These are phyloP conservation scores for Bacillus rossius DNA, from an alignment of 1,140 invertebrate species.

Conservation along the genomic window DNA sequence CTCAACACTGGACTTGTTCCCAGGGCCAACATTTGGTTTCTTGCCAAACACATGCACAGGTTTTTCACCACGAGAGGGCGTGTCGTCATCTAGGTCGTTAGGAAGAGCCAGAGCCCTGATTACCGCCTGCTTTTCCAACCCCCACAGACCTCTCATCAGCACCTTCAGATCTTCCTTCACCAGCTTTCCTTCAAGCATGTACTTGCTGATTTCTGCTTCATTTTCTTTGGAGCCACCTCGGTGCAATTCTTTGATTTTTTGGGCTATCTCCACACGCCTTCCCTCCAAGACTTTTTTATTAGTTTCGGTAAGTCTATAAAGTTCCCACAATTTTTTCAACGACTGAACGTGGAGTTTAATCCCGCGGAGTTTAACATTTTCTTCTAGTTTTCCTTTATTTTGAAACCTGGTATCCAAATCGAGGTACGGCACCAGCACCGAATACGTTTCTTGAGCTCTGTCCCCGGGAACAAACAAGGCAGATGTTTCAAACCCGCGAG, in stretches of 20 bases:
- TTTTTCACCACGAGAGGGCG: constrained; percentile 43
- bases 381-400: constrained; percentile 42
- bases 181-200: constrained; percentile 47
- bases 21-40: constrained; percentile 27
- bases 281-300: constrained; percentile 41
- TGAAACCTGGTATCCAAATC: constrained; percentile 49
- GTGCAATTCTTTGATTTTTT: constrained; percentile 29
- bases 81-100: constrained; percentile 55
- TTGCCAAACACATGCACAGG: constrained; percentile 43
- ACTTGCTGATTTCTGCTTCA: constrained; percentile 38
- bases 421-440: constrained; percentile 52
- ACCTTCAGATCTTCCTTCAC: constrained; percentile 54
- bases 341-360: constrained; percentile 42
- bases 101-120: constrained; percentile 54
- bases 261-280: constrained; percentile 34
- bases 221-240: constrained; percentile 35
- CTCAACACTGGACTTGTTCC: constrained; percentile 47
- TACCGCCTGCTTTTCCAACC: constrained; percentile 54
- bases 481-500: constrained; percentile 40
- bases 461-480: constrained; percentile 56
- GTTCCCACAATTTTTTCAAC: constrained; percentile 46
- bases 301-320: constrained; percentile 42
- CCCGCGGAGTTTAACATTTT: constrained; percentile 44
- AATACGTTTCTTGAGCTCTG: constrained; percentile 52
- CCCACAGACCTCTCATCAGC: constrained; percentile 50